Evolutionary conservation across 2,113 vertebrate genomes (phyloP), one percentile per base, ranked within the genome.

Genomic region (Coptodon bakossiorum): DNA sequence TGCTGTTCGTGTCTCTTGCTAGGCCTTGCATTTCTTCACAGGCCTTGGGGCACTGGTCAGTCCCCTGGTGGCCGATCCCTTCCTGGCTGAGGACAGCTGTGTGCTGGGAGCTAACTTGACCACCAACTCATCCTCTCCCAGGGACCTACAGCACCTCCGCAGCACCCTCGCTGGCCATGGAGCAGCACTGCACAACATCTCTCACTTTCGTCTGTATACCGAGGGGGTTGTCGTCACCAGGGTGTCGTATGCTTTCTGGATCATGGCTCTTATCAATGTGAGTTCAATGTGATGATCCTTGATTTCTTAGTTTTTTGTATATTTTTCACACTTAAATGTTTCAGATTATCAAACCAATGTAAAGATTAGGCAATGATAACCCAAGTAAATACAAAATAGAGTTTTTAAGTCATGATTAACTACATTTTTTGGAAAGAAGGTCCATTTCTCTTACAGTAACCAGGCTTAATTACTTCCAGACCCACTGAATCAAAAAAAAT

Each of bases 181-280:
- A 0, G 94, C 95, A 12, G 92, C 91, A 0, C 93, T 93, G 0
- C 91, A 94, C 4, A 98, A 98, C 85, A 89, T 96, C 78, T 97
- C 97, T 0, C 91, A 93, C 6, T 95, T 97, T 3, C 95, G 90
- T 57, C 94, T 97, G 34, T 93, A 96, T 10, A 96, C 95, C 0
- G 92, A 97, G 10, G 97, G 97, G 0, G 27, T 95, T 53, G 91
- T 96, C 31, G 93, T 97, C 82, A 98, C 97, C 0, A 96, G 91
- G 0, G 97, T 99, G 50, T 97, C 98, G 27, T 99, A 98, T 0
- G 98, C 98, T 82, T 99, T 99, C 96, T 99, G 98, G 98, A 99
- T 99, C 96, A 99, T 99, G 97, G 98, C 98, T 56, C 91, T 98
- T 52, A 98, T 99, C 95, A 99, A 99, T 0, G 98, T 99, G 84